Evolutionary conservation across 2,888 invertebrate genomes (phyloP).

Genomic region (Neoitamus cyanurus): DNA sequence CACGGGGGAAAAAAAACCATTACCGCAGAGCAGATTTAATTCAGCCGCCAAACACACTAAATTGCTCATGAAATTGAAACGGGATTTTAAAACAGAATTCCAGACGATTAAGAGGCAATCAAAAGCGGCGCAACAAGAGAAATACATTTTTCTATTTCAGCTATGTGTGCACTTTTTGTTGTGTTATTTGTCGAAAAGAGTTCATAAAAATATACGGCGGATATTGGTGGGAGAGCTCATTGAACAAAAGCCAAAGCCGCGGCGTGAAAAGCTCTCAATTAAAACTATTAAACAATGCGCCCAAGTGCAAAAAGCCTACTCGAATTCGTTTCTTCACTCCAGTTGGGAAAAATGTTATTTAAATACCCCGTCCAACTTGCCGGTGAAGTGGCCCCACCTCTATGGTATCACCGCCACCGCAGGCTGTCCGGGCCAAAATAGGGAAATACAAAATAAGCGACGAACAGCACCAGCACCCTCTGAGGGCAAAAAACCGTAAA

Average conservation of each 20-base stretch:
- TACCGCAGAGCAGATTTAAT: background rate
- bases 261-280: slow-evolving; percentile 1
- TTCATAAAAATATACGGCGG: background rate
- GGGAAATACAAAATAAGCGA: background rate
- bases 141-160: background rate
- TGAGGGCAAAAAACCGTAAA: background rate
- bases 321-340: background rate
- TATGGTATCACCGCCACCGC: background rate
- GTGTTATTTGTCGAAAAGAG: background rate
- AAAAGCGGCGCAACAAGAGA: background rate
- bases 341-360: background rate
- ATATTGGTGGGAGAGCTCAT: background rate
- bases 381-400: background rate
- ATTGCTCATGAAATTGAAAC: background rate
- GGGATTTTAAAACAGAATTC: background rate
- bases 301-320: background rate
- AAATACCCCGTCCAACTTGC: background rate
- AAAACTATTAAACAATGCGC: background rate
- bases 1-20: background rate
- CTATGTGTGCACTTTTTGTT: background rate
- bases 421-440: background rate
- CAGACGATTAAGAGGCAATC: background rate
- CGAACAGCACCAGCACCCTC: background rate
- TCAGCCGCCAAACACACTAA: background rate
- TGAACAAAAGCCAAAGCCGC: background rate